Conservation (phyloP, 2,113 vertebrate species). For the Clarias batrachus region DNA sequence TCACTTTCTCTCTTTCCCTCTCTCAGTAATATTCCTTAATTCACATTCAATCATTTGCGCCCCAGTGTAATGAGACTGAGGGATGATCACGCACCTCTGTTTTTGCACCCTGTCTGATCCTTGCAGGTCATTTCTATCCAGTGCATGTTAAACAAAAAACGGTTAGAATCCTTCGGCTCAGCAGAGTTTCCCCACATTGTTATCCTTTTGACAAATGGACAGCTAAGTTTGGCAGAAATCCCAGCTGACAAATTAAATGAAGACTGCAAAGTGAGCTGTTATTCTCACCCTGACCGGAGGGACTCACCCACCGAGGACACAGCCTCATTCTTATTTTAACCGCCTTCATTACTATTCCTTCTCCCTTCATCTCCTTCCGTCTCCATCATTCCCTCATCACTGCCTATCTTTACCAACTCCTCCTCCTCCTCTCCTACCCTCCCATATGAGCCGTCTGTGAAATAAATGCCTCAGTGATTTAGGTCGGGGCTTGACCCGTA, state of each 20-base stretch:
- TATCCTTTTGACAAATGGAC: constrained; percentile 36
- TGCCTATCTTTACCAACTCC: constrained; percentile 34
- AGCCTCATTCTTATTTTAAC: constrained; percentile 78
- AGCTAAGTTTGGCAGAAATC: constrained; percentile 45
- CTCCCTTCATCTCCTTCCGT: constrained; percentile 27
- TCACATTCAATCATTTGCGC: constrained; percentile 25
- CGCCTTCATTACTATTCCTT: constrained; percentile 62
- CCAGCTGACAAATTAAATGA: constrained; percentile 48
- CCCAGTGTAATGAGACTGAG: constrained; percentile 31
- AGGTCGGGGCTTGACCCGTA: constrained; percentile 45
- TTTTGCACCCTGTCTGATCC: constrained; percentile 24
- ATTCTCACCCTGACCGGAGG: constrained; percentile 45
- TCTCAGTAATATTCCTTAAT: constrained; percentile 38
- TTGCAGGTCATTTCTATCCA: constrained; percentile 21
- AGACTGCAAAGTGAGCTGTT: constrained; percentile 43
- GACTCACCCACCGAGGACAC: constrained; percentile 69
- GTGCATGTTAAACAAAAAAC: constrained; percentile 13
- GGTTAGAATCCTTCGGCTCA: constrained; percentile 4
- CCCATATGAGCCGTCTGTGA: constrained; percentile 22
- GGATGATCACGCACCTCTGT: constrained; percentile 13
- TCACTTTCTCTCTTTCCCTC: neutral
- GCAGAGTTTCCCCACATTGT: constrained; percentile 22
- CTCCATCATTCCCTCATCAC: constrained; percentile 23
- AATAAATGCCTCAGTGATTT: constrained; percentile 48
- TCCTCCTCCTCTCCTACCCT: constrained; percentile 25